phyloP scores from a whole-genome alignment of 2,113 vertebrate genomes.

The Plotosus lineatus region DNA sequence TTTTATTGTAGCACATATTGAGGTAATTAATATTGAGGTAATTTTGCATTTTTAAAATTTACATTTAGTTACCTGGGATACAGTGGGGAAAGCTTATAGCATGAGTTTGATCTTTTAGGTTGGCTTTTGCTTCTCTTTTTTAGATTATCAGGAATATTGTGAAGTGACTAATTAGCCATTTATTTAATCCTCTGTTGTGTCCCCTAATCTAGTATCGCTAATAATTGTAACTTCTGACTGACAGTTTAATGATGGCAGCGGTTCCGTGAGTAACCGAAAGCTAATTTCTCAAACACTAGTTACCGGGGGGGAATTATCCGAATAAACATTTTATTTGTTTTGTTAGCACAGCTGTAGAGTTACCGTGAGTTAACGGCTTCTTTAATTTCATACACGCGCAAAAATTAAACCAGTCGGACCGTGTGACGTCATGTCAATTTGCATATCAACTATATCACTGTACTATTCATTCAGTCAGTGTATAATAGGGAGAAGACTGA shows the following conservation, averaged over 20 bases:
- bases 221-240: too few species aligned
- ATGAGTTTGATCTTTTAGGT: not conserved
- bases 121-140: not conserved
- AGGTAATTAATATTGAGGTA: too few species aligned
- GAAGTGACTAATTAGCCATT: not conserved
- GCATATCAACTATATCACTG: not conserved
- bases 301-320: not conserved
- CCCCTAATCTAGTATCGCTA: too few species aligned
- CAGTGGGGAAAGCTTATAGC: too few species aligned
- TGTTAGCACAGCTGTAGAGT: not conserved
- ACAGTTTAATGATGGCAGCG: not conserved
- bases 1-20: not conserved
- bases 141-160: not conserved
- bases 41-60: too few species aligned
- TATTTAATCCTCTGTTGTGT: not conserved
- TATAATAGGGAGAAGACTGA: not conserved
- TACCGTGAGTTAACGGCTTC: too few species aligned
- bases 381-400: too few species aligned
- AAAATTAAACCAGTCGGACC: not conserved
- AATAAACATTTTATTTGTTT: not conserved
- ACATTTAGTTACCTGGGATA: too few species aligned
- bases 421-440: not conserved
- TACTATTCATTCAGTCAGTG: too few species aligned
- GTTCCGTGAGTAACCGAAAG: not conserved
- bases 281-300: not conserved